These are phyloP conservation scores for Danaus melanippus DNA, from an alignment of 1,140 invertebrate genomes.

Conservation along the genomic window DNA sequence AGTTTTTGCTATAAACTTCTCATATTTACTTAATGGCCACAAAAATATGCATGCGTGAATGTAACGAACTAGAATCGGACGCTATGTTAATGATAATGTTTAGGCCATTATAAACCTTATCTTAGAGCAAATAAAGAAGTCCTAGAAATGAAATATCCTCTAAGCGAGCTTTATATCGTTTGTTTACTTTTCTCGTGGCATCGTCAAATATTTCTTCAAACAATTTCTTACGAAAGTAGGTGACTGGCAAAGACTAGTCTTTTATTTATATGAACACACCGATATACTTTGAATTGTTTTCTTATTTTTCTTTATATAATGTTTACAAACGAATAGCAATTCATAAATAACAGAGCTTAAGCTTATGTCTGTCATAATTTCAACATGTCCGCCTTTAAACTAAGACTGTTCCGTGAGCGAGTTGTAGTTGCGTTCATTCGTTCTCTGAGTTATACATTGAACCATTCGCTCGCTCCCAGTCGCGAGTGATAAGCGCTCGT, in stretches of 20 bases:
- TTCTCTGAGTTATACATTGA: slow-evolving; percentile 22
- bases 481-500: slow-evolving; percentile 45
- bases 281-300: too few species aligned
- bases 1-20: too few species aligned
- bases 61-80: slow-evolving; percentile 24
- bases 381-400: too few species aligned
- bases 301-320: too few species aligned
- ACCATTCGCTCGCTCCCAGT: slow-evolving; percentile 41
- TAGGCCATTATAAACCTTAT: slow-evolving; percentile 24
- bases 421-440: slow-evolving; percentile 18
- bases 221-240: slow-evolving; percentile 51
- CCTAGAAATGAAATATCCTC: neutral
- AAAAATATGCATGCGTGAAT: slow-evolving; percentile 26
- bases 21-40: slow-evolving; percentile 15
- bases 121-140: neutral
- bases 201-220: slow-evolving; percentile 51
- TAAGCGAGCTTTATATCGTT: slow-evolving; percentile 18
- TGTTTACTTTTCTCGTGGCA: slow-evolving; percentile 52
- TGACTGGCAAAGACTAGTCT: slow-evolving; percentile 17
- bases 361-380: too few species aligned
- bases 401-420: too few species aligned
- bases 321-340: too few species aligned
- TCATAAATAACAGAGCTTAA: too few species aligned
- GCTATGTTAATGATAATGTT: slow-evolving; percentile 8
- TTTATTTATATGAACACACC: too few species aligned